Conservation (phyloP, 2,113 vertebrate genomes). For the Gymnarchus niloticus region DNA sequence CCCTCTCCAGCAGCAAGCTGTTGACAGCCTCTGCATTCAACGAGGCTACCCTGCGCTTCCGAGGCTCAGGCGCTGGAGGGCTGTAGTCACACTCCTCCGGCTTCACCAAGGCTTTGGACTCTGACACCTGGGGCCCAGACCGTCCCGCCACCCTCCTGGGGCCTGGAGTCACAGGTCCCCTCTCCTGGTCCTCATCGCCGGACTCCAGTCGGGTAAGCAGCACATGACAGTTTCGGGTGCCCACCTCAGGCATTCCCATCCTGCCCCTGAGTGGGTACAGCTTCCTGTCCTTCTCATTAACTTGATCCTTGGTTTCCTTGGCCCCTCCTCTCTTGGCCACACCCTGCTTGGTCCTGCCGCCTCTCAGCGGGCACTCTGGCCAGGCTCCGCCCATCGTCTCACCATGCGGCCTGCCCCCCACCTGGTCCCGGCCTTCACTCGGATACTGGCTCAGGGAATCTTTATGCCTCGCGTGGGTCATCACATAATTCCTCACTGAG, state of each 20-base stretch:
- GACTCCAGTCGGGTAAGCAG: slow-evolving; percentile 81
- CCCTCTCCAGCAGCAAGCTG: slow-evolving; percentile 81
- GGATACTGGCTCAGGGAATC: slow-evolving; percentile 49
- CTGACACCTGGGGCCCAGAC: slow-evolving; percentile 37
- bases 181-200: slow-evolving; percentile 28
- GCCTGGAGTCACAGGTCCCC: slow-evolving; percentile 32
- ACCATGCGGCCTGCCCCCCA: slow-evolving; percentile 55
- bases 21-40: slow-evolving; percentile 94
- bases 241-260: slow-evolving; percentile 44
- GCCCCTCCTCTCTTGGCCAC: slow-evolving; percentile 23
- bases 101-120: slow-evolving; percentile 57
- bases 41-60: slow-evolving; percentile 89
- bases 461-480: slow-evolving; percentile 50
- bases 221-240: slow-evolving; percentile 74
- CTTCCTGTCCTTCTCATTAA: slow-evolving; percentile 64
- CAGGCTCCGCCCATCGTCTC: slow-evolving; percentile 56
- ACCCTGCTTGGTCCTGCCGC: slow-evolving; percentile 55
- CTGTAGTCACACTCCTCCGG: slow-evolving; percentile 48
- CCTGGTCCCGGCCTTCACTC: slow-evolving; percentile 46
- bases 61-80: slow-evolving; percentile 61
- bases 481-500: slow-evolving; percentile 51
- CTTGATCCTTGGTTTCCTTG: slow-evolving; percentile 30
- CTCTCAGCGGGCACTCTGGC: slow-evolving; percentile 53
- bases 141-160: too few species aligned
- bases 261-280: slow-evolving; percentile 82